Percentiles rank a stretch among this genome's conserved stretches.
These are phyloP conservation scores for Panurus biarmicus DNA, from an alignment of 2,113 vertebrate genomes.

Conservation along the genomic window DNA sequence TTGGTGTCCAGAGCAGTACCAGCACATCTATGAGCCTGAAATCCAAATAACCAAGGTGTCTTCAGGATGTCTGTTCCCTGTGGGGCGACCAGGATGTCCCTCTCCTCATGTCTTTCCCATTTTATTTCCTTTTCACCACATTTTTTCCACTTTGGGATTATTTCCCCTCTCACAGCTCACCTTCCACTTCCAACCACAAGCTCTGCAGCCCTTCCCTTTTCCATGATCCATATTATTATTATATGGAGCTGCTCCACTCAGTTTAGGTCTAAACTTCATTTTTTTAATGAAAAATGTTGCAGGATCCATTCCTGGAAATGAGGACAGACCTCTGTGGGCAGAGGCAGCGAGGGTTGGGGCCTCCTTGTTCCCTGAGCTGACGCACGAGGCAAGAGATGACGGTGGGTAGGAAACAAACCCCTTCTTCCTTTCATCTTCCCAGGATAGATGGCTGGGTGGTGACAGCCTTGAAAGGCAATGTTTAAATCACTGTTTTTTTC, in stretches of 20 bases:
- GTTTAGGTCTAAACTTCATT: neutral
- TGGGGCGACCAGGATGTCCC: rapidly evolving
- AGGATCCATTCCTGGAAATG: neutral
- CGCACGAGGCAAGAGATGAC: neutral
- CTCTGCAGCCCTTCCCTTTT: neutral
- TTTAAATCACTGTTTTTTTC: neutral
- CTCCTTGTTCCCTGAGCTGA: neutral
- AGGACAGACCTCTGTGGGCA: neutral
- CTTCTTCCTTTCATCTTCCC: neutral
- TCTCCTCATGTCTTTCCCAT: neutral
- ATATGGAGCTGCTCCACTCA: rapidly evolving
- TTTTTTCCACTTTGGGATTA: neutral
- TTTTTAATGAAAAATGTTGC: neutral
- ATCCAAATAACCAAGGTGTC: neutral
- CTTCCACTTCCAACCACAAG: rapidly evolving
- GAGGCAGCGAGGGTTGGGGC: neutral
- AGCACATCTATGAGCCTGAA: rapidly evolving
- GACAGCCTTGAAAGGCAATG: neutral
- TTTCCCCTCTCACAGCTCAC: neutral
- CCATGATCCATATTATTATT: rapidly evolving
- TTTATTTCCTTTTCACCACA: neutral
- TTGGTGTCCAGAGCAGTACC: neutral
- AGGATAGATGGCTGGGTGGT: neutral
- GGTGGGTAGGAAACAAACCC: neutral
- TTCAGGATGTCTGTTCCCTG: rapidly evolving